Evolutionary conservation across 2,888 invertebrate genomes (phyloP).

Genomic region (Mellilla xanthometata): DNA sequence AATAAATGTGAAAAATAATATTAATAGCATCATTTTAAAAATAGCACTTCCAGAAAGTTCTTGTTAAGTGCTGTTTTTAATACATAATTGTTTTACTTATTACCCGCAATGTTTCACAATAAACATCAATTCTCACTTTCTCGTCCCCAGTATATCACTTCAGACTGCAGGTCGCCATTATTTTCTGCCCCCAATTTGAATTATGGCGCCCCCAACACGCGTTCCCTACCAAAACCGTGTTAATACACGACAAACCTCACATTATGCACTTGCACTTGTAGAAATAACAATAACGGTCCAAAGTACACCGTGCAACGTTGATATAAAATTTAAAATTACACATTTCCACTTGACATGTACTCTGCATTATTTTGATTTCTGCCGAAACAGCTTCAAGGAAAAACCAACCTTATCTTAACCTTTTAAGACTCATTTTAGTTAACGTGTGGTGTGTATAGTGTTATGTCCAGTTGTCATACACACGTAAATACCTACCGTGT

Average conservation of each 20-base stretch:
- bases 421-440: conserved; percentile 9
- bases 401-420: no score
- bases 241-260: conserved; percentile 31
- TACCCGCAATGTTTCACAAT: conserved; percentile 7
- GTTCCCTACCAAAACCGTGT: conserved; percentile 31
- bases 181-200: conserved; percentile 27
- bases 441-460: conserved; percentile 2
- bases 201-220: conserved; percentile 27
- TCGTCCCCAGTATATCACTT: conserved; percentile 28
- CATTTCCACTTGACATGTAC: conserved; percentile 18
- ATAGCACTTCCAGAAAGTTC: no score
- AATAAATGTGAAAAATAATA: no score
- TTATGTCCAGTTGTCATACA: conserved; percentile 38
- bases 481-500: conserved; percentile 47
- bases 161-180: conserved; percentile 24
- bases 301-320: conserved; percentile 15
- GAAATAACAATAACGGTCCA: conserved; percentile 11
- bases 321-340: conserved; percentile 20
- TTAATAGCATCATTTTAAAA: no score
- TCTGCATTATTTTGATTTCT: conserved; percentile 9
- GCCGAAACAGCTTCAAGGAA: no score
- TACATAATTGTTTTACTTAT: conserved; percentile 5
- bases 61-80: no score
- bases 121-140: conserved; percentile 25
- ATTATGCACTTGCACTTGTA: conserved; percentile 27